Evolutionary conservation across 1,140 invertebrate genomes (phyloP).

Genomic region (Palaemon carinicauda): DNA sequence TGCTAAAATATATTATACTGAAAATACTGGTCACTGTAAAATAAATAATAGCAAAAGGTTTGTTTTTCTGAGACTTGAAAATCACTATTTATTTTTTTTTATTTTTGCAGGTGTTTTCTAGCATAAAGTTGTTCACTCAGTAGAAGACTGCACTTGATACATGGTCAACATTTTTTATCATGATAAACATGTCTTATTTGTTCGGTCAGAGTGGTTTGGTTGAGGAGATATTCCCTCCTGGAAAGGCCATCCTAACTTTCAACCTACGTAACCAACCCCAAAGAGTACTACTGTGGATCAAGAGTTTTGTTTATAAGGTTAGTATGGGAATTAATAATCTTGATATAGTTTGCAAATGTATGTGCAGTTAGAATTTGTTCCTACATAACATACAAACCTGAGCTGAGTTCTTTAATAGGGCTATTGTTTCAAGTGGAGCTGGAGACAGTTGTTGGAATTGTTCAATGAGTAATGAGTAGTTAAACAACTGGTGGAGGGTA

Average conservation of each 20-base stretch:
- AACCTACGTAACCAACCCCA: not conserved
- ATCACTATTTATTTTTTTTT: too few relatives aligned
- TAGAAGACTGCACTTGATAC: too few relatives aligned
- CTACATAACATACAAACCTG: too few relatives aligned
- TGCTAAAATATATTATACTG: too few relatives aligned
- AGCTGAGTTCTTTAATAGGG: too few relatives aligned
- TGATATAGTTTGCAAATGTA: not conserved
- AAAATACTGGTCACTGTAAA: too few relatives aligned
- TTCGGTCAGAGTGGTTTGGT: conserved; percentile 36
- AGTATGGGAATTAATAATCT: not conserved
- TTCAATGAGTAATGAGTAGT: too few relatives aligned
- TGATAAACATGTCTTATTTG: conserved; percentile 2
- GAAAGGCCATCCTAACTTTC: conserved; percentile 48
- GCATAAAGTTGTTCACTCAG: not conserved
- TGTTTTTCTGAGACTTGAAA: not conserved
- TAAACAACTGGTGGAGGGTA: too few relatives aligned
- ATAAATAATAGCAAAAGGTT: not conserved
- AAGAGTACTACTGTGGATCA: conserved; percentile 49
- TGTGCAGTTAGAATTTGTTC: not conserved
- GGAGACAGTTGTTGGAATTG: too few relatives aligned
- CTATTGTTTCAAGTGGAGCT: too few relatives aligned
- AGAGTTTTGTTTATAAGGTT: conserved; percentile 42
- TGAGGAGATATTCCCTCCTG: conserved; percentile 37
- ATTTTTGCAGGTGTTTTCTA: not conserved
- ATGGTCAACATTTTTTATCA: too few relatives aligned